Conservation (phyloP, 2,888 invertebrate genomes). For the Prosapia bicincta region DNA sequence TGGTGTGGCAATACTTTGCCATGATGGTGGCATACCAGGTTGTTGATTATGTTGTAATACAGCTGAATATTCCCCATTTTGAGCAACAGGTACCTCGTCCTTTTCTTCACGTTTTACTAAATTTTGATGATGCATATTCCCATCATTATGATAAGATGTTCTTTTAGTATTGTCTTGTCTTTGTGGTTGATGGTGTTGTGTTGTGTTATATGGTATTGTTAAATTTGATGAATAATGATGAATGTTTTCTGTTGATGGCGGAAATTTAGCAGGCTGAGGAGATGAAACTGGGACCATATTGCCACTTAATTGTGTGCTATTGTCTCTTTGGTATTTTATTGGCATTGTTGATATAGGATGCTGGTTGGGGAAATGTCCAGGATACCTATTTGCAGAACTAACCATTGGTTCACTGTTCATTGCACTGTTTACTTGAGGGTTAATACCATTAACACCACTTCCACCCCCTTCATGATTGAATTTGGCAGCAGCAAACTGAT, state of each 20-base stretch:
- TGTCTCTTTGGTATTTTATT: constrained; percentile 37
- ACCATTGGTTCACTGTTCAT: constrained; percentile 31
- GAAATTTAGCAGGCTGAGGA: constrained; percentile 32
- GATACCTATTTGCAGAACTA: constrained; percentile 30
- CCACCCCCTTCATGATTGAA: constrained; percentile 51
- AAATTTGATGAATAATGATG: constrained; percentile 32
- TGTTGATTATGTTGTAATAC: constrained; percentile 50
- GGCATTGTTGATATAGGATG: constrained; percentile 17
- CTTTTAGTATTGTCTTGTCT: constrained; percentile 39
- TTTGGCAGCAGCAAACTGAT: constrained; percentile 79
- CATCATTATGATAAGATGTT: constrained; percentile 49
- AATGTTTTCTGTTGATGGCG: constrained; percentile 26
- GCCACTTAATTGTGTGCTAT: constrained; percentile 36
- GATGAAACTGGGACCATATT: constrained; percentile 34
- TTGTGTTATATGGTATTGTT: constrained; percentile 7
- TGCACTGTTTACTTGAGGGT: neutral
- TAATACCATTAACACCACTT: constrained; percentile 16
- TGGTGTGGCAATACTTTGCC: constrained; percentile 67
- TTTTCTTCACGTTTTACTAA: constrained; percentile 38
- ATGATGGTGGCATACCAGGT: constrained; percentile 56
- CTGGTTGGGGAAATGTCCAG: constrained; percentile 33
- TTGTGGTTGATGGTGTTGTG: constrained; percentile 14
- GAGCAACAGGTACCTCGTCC: constrained; percentile 44
- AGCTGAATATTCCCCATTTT: constrained; percentile 41
- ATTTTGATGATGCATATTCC: constrained; percentile 43